phyloP scores from a whole-genome alignment of 2,888 invertebrate genomes.

The Phlogophora meticulosa region DNA sequence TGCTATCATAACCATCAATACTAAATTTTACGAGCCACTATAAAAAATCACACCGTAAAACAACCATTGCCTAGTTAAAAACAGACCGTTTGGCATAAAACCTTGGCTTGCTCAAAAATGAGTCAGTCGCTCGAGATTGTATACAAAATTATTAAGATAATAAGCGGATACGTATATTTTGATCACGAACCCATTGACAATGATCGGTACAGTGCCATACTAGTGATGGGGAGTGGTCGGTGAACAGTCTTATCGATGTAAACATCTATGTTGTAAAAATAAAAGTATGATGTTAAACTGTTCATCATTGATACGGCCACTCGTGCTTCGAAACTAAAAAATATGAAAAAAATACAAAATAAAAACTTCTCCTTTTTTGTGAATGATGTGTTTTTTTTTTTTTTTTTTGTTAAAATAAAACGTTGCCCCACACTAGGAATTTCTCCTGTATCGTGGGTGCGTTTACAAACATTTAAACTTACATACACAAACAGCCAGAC shows the following conservation, averaged over 20 bases:
- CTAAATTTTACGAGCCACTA: slow-evolving; percentile 52
- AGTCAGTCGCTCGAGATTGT: slow-evolving; percentile 86
- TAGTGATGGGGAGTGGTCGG: slow-evolving; percentile 71
- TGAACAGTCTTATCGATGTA: slow-evolving; percentile 14
- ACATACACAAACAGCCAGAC: too few species aligned
- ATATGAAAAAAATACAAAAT: too few species aligned
- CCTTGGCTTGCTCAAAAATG: slow-evolving; percentile 88
- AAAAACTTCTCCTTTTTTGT: too few species aligned
- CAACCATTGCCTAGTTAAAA: slow-evolving; percentile 73
- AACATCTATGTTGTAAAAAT: background rate
- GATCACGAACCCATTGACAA: slow-evolving; percentile 91
- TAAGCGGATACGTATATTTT: slow-evolving; percentile 90
- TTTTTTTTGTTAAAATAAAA: too few species aligned
- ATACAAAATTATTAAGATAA: slow-evolving; percentile 90
- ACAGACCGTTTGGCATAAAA: slow-evolving; percentile 78
- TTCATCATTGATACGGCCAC: background rate
- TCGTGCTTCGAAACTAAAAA: too few species aligned
- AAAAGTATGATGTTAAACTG: background rate
- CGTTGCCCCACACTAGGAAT: too few species aligned
- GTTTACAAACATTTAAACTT: too few species aligned
- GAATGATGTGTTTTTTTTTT: too few species aligned
- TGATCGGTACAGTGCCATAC: slow-evolving; percentile 86
- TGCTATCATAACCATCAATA: slow-evolving; percentile 58
- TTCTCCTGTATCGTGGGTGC: too few species aligned
- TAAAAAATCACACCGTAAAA: slow-evolving; percentile 63